Evolutionary conservation across 2,113 vertebrate species (phyloP), one percentile per base, ranked within the genome.

Genomic region (Pluvianellus socialis): DNA sequence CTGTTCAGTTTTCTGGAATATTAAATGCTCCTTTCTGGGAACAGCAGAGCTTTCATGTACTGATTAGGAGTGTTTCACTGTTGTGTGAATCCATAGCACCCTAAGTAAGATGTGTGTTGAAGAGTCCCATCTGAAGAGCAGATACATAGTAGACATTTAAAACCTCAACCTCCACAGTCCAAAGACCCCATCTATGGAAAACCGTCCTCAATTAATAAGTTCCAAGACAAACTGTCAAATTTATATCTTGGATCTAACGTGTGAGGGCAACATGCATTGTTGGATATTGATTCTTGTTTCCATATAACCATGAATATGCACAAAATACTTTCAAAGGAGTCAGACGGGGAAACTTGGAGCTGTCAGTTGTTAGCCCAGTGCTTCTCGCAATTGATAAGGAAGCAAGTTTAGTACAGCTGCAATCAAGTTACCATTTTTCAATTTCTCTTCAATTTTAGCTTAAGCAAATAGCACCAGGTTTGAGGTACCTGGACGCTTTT

Each of bases 21-120:
- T 26, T 49, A 45, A 65, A 23, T 38, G 35, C 15, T 42, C 20
- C 30, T 86, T 84, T 77, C 35, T 81, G 59, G 33, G 35, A 96
- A 70, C 14, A 80, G 50, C 12, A 26, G 56, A 86, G 68, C 50
- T 61, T 76, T 73, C 21, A 6, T 12, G 9, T 65, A 11, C 15
- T 53, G 7, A 49, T 35, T 19, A 71, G 27, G 58, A 33, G 16
- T 10, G 12, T 40, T 81, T 49, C 23, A 8, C 53, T 40, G 30
- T 47, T 58, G 33, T 35, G 40, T 71, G 73, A 77, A 53, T 70
- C 26, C 28, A 35, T 1, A 58, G 77, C 50, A 73, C n/a, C 28
- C 71, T 15, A 15, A 87, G n/a, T n/a, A 53, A 35, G 7, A 7
- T 0, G 0, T 7, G 2, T 70, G 9, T 10, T 62, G 56, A 52